Conservation (phyloP, 2,797 vertebrate genomes). For the Lepilemur septentrionalis region DNA sequence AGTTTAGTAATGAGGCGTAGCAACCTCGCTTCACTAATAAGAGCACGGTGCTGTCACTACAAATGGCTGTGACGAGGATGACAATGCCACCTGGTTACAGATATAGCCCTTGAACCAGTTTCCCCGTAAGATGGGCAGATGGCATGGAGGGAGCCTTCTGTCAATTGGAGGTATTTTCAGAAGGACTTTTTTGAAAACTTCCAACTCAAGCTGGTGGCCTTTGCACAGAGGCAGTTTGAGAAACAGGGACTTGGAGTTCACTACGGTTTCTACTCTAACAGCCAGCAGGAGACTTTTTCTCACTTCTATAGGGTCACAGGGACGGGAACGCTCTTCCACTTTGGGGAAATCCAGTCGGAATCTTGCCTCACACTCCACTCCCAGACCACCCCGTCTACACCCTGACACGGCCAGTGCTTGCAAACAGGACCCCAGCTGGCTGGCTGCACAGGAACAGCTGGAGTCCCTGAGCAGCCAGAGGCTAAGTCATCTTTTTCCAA, state of each 20-base stretch:
- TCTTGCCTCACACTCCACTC: not conserved
- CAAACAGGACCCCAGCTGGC: not conserved
- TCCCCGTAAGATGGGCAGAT: not conserved
- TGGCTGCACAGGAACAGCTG: not conserved
- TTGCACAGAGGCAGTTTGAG: not conserved
- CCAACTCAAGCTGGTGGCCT: not conserved
- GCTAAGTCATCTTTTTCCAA: not conserved
- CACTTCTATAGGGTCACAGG: not conserved
- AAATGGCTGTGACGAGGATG: not conserved
- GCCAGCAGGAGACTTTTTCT: not conserved
- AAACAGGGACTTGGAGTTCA: accelerated
- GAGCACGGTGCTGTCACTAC: accelerated
- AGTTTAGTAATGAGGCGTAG: accelerated
- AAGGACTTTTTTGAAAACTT: not conserved
- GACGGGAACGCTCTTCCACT: not conserved
- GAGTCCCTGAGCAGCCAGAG: not conserved
- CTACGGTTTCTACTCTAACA: too few relatives aligned
- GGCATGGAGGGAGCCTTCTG: not conserved
- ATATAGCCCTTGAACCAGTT: accelerated
- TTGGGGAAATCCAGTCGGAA: not conserved
- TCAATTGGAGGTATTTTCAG: not conserved
- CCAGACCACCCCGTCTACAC: not conserved
- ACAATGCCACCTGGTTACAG: not conserved
- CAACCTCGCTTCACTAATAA: not conserved
- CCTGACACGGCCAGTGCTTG: not conserved